Percentiles rank a stretch among this genome's conserved stretches.
These are phyloP conservation scores for Eupithecia abbreviata DNA, from an alignment of 2,888 invertebrate genomes.

Conservation along the genomic window DNA sequence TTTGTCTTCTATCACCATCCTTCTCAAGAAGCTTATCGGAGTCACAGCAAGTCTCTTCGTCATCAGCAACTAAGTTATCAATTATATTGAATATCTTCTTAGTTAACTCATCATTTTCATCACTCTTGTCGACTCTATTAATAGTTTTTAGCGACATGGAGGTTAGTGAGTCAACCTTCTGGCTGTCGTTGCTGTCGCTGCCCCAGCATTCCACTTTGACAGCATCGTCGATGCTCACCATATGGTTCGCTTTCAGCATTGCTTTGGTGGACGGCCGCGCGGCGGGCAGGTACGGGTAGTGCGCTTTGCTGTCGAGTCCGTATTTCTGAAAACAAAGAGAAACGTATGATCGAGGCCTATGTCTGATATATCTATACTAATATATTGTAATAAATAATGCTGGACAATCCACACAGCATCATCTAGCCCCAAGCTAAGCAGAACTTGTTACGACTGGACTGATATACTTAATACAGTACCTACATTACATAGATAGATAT, in stretches of 20 bases:
- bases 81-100: slow-evolving; percentile 52
- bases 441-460: too few relatives aligned
- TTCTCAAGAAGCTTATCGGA: slow-evolving; percentile 34
- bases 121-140: slow-evolving; percentile 43
- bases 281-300: slow-evolving; percentile 62
- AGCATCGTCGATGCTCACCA: slow-evolving; percentile 62
- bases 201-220: slow-evolving; percentile 64
- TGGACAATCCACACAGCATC: too few relatives aligned
- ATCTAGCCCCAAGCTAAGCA: too few relatives aligned
- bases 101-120: slow-evolving; percentile 31
- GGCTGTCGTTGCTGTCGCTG: slow-evolving; percentile 51
- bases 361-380: not conserved
- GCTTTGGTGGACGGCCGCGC: slow-evolving; percentile 45
- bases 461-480: too few relatives aligned
- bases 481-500: too few relatives aligned
- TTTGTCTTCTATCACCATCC: not conserved
- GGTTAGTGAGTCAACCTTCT: slow-evolving; percentile 52
- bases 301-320: slow-evolving; percentile 59
- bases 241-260: slow-evolving; percentile 47
- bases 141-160: slow-evolving; percentile 62
- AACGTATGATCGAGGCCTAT: not conserved
- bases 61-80: slow-evolving; percentile 48
- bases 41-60: slow-evolving; percentile 34
- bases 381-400: too few relatives aligned
- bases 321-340: slow-evolving; percentile 59